Percentiles rank a stretch among this genome's conserved stretches.
These are phyloP conservation scores for Drosophila antonietae DNA, from an alignment of 2,888 invertebrate genomes.

Conservation along the genomic window DNA sequence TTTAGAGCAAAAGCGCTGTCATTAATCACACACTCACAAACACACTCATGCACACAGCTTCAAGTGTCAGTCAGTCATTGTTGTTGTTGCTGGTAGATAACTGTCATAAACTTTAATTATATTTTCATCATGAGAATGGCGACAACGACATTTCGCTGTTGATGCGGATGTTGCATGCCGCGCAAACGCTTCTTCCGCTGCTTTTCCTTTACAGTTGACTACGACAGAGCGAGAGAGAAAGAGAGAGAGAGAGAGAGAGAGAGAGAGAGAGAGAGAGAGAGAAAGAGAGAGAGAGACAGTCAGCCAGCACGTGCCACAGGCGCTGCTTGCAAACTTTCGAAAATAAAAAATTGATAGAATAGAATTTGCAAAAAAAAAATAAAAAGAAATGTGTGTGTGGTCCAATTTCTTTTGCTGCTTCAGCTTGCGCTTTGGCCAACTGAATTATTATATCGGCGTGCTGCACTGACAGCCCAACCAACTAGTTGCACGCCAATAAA, in stretches of 20 bases:
- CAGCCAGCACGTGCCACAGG: constrained; percentile 66
- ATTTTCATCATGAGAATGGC: constrained; percentile 70
- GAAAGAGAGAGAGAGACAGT: constrained; percentile 19
- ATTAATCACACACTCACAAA: constrained; percentile 62
- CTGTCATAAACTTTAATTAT: constrained; percentile 81
- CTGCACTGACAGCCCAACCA: constrained; percentile 70
- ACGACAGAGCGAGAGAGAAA: constrained; percentile 14
- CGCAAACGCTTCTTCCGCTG: constrained; percentile 11
- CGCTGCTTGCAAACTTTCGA: constrained; percentile 32
- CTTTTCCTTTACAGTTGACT: background rate
- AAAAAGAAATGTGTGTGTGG: constrained; percentile 6
- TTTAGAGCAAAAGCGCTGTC: constrained; percentile 36
- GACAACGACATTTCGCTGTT: constrained; percentile 26
- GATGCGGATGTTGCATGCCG: constrained; percentile 51
- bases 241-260: constrained; percentile 20
- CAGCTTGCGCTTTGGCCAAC: constrained; percentile 21
- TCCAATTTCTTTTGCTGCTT: constrained; percentile 30
- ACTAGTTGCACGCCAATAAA: constrained; percentile 75
- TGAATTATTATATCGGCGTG: constrained; percentile 67
- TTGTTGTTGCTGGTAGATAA: constrained; percentile 69
- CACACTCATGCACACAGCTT: constrained; percentile 16
- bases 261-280: constrained; percentile 8
- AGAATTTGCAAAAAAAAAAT: constrained; percentile 12
- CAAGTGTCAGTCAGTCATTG: constrained; percentile 49
- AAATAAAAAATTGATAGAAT: constrained; percentile 23